phyloP scores from a whole-genome alignment of 2,797 vertebrate species.

The Lagodon rhomboides region DNA sequence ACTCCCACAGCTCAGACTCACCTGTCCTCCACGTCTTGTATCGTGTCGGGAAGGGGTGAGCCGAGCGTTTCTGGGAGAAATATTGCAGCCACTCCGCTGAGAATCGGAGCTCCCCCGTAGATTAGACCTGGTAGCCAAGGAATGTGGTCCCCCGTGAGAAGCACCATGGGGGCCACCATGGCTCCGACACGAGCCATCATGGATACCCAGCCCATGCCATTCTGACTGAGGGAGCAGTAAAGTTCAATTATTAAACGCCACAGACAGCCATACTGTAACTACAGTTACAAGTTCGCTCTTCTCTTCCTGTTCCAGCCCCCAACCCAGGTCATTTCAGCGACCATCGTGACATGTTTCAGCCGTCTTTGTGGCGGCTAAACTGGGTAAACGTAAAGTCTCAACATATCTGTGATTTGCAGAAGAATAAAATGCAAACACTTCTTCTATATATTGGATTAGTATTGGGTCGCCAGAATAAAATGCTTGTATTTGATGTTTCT shows the following conservation, averaged over 20 bases:
- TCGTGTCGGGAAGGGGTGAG: slow-evolving; percentile 87
- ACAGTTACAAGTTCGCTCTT: too few species aligned
- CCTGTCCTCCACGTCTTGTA: slow-evolving; percentile 89
- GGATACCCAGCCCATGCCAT: slow-evolving; percentile 88
- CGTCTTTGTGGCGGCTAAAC: too few species aligned
- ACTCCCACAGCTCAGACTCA: slow-evolving; percentile 47
- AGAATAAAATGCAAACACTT: too few species aligned
- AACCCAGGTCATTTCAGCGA: too few species aligned
- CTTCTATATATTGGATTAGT: too few species aligned
- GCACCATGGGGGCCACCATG: slow-evolving; percentile 88
- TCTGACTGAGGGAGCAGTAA: slow-evolving; percentile 84
- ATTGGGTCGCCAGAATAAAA: too few species aligned
- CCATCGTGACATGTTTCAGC: too few species aligned
- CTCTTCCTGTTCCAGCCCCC: too few species aligned
- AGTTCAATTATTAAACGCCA: not conserved
- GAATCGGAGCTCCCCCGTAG: slow-evolving; percentile 86
- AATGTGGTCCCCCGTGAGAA: slow-evolving; percentile 78
- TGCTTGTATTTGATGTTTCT: too few species aligned
- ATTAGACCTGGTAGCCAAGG: slow-evolving; percentile 84
- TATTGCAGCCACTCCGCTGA: slow-evolving; percentile 84
- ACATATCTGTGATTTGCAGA: too few species aligned
- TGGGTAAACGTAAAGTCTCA: too few species aligned
- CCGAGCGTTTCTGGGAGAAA: slow-evolving; percentile 90
- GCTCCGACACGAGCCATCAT: slow-evolving; percentile 88
- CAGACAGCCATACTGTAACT: not conserved